Evolutionary conservation across 2,888 invertebrate genomes (phyloP), one percentile per base, ranked within the genome.

Genomic region (Pandemis heparana): DNA sequence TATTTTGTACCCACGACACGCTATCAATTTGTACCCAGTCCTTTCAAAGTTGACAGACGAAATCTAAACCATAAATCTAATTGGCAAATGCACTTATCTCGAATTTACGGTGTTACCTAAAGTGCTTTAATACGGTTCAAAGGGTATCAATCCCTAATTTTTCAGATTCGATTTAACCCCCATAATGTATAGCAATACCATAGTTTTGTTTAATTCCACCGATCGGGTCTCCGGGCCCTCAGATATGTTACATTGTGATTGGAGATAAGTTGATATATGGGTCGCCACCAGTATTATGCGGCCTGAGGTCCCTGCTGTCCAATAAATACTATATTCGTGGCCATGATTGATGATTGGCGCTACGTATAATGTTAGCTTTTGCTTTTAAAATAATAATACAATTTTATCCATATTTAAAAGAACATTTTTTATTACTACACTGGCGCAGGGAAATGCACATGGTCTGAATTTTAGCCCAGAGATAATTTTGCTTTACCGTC

Each of bases 241-340:
- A 65, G 74, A 74, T 70, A 74, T 68, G 69, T 73, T 64, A 74
- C 74, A 74, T 74, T 74, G 74, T 74, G 74, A 74, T 74, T 46
- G 64, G 48, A 74, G 74, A 74, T 74, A 74, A 74, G 65, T 74
- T 74, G 74, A 74, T 74, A 70, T 74, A 74, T 74, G 74, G 74
- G 69, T 51, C 69, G 59, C 68, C 72, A 39, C 66, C 72, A 70
- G 69, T 65, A 74, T 74, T 70, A 74, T 74, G 74, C 74, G 69
- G 74, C 69, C 73, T 74, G 64, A 65, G 74, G 74, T 74, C 74
- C 74, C 70, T 51, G 43, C 69, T 70, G 74, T 70, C 74, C 74
- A 74, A 74, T 74, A 74, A 74, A 74, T 74, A 74, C 74, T 70
- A 74, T 74, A 74, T 70, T 74, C 74, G 70, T 74, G 70, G 43